Base-by-base conservation (phyloP, 30 jellyfish, hydroid and myxozoan genomes). In the Aurelia sp. region DNA sequence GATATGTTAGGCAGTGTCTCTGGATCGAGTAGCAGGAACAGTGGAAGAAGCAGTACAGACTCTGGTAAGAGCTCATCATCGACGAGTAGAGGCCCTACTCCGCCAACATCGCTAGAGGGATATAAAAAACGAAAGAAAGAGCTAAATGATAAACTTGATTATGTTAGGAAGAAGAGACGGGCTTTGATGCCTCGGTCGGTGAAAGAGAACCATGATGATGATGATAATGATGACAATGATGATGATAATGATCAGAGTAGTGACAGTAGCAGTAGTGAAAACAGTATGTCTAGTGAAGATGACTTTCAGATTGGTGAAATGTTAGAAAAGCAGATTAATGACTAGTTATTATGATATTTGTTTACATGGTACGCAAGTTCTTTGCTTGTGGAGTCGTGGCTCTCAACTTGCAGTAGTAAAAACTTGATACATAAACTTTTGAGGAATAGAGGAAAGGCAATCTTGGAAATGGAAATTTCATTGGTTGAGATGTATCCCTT, bases 1-100 rank as follows among this genome's bases (percentile, higher is more conserved):
- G 89, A 88, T 64, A 57, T 62, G 19, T 30, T 88, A 15, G 96
- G 92, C 33, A 79, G 92, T 48, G 89, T 88, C 44, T 88, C 96
- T 17, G 89, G 89, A 40, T 88, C 96, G 10, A 88, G 96, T 80
- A 72, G 82, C 51, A 75, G 89, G 47, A 71, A 86, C 68, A 87
- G 91, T 53, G 84, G 86, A 4, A 66, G 66, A 51, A 71, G 87
- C 31, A 84, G 82, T 51, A 57, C 71, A 18, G 52, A 21, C 20
- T 81, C 90, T 47, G 35, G 79, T 41, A 52, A 30, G 33, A 78
- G 52, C 68, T 62, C 71, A 18, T 71, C 71, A 1, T 31, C 51
- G 3, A 67, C 90, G 23, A 57, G 79, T 22, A 52, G 44, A 22
- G 64, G 52, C 68, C 51, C 62, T 9, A 62, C 33, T 52, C 66